Evolutionary conservation across 2,797 vertebrate genomes (phyloP).

Genomic region (Cynodonichthys magdalenae): DNA sequence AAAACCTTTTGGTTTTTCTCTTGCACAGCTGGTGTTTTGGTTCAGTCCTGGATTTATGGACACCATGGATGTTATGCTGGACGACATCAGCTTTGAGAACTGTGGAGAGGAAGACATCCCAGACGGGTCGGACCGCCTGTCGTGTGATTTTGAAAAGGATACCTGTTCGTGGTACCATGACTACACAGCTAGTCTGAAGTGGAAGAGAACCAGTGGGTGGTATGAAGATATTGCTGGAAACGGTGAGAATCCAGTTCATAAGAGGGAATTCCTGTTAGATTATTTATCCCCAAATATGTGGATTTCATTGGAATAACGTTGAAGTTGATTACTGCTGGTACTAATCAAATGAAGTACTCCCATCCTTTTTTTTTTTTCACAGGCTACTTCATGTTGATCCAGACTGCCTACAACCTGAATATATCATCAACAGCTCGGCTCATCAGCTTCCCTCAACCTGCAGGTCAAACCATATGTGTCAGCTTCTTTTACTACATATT

Average conservation of each 20-base stretch:
- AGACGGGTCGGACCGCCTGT: conserved; percentile 67
- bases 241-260: conserved; percentile 44
- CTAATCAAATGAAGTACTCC: too few species aligned
- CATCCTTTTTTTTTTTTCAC: neutral
- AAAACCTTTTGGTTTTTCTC: conserved; percentile 6
- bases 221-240: conserved; percentile 33
- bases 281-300: too few species aligned
- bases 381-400: conserved; percentile 75
- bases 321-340: too few species aligned
- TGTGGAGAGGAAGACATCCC: conserved; percentile 75
- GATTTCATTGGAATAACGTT: too few species aligned
- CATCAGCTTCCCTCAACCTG: conserved; percentile 69
- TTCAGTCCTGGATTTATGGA: rapidly evolving
- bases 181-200: conserved; percentile 60
- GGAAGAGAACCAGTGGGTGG: conserved; percentile 44
- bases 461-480: conserved; percentile 65
- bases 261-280: too few species aligned
- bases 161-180: conserved; percentile 80
- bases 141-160: conserved; percentile 79
- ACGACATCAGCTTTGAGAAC: conserved; percentile 74
- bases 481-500: conserved; percentile 83
- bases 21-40: conserved; percentile 69
- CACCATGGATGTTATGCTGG: conserved; percentile 66
- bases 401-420: neutral
- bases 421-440: conserved; percentile 69